A percentile compares a stretch with the other conserved stretches of the same genome.
These are phyloP conservation scores for Protomyctophum bolini DNA, from an alignment of 2,113 vertebrate genomes.

Conservation along the genomic window DNA sequence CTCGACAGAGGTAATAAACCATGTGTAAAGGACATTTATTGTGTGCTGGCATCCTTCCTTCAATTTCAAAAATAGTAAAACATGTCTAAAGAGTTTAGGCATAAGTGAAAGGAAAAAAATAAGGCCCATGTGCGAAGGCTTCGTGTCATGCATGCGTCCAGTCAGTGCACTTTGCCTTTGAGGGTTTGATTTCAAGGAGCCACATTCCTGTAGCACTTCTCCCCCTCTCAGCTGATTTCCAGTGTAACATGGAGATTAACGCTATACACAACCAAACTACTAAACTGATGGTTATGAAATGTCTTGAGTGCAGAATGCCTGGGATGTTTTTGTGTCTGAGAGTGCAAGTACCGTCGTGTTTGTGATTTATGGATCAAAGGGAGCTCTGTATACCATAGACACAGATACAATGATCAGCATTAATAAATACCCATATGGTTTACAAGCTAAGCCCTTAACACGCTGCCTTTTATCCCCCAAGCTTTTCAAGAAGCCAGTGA, in stretches of 20 bases:
- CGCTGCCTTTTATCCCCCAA: constrained; percentile 37
- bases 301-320: constrained; percentile 41
- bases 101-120: too few relatives aligned
- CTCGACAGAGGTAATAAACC: too few relatives aligned
- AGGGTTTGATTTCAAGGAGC: constrained; percentile 7
- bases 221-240: constrained; percentile 24
- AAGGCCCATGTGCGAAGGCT: too few relatives aligned
- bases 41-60: too few relatives aligned
- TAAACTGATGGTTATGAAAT: constrained; percentile 35
- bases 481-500: constrained; percentile 55
- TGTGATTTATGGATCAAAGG: constrained; percentile 57
- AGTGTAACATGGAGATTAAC: constrained; percentile 37
- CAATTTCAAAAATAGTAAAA: too few relatives aligned
- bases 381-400: constrained; percentile 45
- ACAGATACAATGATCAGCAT: constrained; percentile 44
- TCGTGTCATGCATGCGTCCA: too few relatives aligned
- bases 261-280: constrained; percentile 19
- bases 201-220: constrained; percentile 19
- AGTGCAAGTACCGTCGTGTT: constrained; percentile 40
- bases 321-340: constrained; percentile 50
- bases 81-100: too few relatives aligned
- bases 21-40: too few relatives aligned
- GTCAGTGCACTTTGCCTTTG: background rate
- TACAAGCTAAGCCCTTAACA: constrained; percentile 49
- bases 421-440: constrained; percentile 40